Base-by-base conservation (phyloP, 92 coral and sea anemone species). In the Phenganax stokvisi region DNA sequence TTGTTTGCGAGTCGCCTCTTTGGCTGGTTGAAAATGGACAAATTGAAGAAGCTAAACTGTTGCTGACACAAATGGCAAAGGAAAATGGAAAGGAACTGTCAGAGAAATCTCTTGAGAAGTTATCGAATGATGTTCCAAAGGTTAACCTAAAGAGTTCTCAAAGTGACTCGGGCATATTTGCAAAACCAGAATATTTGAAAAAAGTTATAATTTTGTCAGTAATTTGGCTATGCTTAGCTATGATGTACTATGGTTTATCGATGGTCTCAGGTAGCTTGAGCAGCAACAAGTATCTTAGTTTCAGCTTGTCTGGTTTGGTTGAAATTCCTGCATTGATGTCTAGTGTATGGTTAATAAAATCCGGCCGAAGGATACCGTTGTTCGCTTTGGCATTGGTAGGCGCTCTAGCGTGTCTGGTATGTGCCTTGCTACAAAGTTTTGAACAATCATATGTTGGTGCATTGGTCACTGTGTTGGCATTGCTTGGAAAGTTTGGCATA, bases 1-100 rank as follows among this genome's bases (percentile, higher is more conserved):
- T n/a, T 7, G 76, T 87, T 11, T 87, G 97, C 74, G 98, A 93
- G 58, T 93, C 98, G 0, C 91, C 97, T 13, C 89, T 92, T 68
- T 93, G 98, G 98, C 84, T 93, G 16, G 89, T 90, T 0, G 89
- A 90, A 10, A 88, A 85, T 60, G 94, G 96, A 51, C 83, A 89
- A 83, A 61, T 86, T 28, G 83, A 79, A 12, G 97, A 93, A 82
- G 90, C 94, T 8, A 92, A 93, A 73, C 89, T 62, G 29, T 80
- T 91, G 59, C 75, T 93, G 27, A 84, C 37, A 20, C 73, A 88
- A 27, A 87, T 90, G 20, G 93, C 97, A 57, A 81, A 53, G 58
- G 83, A 76, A 59, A 93, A 91, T 88, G 89, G 73, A 53, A n/a
- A 37, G 3, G 83, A 63, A 12, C 47, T 64, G 12, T 69, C 83